These are phyloP conservation scores for Platichthys flesus DNA, from an alignment of 2,113 vertebrate genomes.

Conservation along the genomic window DNA sequence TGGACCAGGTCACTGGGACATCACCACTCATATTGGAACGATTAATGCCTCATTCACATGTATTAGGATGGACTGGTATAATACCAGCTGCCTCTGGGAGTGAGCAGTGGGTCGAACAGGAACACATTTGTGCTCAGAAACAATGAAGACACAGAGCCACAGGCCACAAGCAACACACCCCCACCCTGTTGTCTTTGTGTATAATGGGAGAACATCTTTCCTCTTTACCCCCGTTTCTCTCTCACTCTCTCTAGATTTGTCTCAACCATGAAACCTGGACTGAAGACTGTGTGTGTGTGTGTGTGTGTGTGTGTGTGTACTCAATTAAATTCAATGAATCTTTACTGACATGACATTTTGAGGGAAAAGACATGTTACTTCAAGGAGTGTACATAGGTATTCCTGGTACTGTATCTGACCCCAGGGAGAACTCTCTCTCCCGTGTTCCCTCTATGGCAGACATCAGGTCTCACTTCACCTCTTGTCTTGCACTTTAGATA, in stretches of 20 bases:
- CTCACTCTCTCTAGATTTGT: conserved; percentile 3
- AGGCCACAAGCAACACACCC: neutral
- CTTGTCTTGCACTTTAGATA: conserved; percentile 34
- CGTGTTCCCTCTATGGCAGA: neutral
- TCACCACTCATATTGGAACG: conserved; percentile 55
- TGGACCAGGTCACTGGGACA: conserved; percentile 46
- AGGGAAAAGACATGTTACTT: conserved; percentile 8
- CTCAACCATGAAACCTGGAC: conserved; percentile 3
- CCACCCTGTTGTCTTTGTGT: neutral
- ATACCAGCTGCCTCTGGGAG: conserved; percentile 26
- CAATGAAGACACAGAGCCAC: conserved; percentile 9
- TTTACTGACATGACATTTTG: neutral
- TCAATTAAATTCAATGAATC: neutral
- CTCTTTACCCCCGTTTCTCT: neutral
- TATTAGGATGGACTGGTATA: conserved; percentile 55
- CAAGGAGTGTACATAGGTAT: neutral
- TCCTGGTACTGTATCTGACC: neutral
- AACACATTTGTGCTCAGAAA: neutral
- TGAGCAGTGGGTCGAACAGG: conserved; percentile 18
- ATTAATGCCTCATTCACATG: conserved; percentile 53
- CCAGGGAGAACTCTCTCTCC: neutral
- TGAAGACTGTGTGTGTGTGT: conserved; percentile 30
- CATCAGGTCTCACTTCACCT: conserved; percentile 24
- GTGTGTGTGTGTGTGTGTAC: neutral
- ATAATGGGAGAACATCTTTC: neutral